A percentile compares a stretch with the other conserved stretches of the same genome.
Evolutionary conservation across 2,797 vertebrate species (phyloP).

Genomic region (Argyrosomus regius): DNA sequence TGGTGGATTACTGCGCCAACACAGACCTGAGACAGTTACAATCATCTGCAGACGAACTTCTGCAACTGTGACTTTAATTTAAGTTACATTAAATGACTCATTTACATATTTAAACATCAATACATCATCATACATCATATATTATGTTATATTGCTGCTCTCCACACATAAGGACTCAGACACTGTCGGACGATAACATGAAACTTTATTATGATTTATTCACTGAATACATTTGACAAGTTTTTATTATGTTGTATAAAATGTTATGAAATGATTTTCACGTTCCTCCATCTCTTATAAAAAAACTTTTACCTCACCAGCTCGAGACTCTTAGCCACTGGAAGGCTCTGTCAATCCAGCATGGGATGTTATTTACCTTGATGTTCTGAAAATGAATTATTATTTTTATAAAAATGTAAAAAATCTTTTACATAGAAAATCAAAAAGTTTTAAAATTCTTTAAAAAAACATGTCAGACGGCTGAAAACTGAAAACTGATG

Average conservation of each 20-base stretch:
- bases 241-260: neutral
- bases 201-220: slow-evolving; percentile 32
- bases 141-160: no score
- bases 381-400: neutral
- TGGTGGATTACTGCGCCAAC: neutral
- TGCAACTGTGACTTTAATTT: neutral
- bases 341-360: no score
- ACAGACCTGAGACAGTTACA: neutral
- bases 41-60: neutral
- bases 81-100: no score
- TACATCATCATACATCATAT: no score
- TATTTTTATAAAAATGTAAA: no score
- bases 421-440: neutral
- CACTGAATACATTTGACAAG: neutral
- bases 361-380: no score
- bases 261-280: neutral
- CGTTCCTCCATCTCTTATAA: no score
- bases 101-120: no score
- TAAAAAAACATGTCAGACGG: no score
- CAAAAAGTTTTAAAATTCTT: neutral
- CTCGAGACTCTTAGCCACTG: no score
- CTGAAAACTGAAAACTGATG: neutral
- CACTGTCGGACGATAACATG: neutral
- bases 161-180: neutral
- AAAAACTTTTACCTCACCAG: no score